Conservation (phyloP, 1,140 invertebrate species). For the Zaprionus africanus region DNA sequence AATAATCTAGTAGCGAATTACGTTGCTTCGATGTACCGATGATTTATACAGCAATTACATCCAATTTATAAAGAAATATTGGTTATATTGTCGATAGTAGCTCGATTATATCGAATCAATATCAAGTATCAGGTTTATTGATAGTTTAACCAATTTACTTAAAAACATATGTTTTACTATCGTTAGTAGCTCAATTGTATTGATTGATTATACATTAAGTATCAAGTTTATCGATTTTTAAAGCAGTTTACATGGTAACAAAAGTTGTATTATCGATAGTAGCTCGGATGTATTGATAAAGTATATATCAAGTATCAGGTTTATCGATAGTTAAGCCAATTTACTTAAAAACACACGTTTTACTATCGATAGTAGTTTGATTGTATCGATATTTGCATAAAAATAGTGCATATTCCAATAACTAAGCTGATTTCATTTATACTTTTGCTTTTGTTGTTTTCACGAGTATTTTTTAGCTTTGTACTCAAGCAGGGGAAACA, state of each 20-base stretch:
- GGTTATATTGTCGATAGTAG: not conserved
- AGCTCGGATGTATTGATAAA: not conserved
- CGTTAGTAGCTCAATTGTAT: not conserved
- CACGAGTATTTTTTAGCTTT: slow-evolving; percentile 1
- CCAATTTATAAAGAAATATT: not conserved
- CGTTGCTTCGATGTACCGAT: not conserved
- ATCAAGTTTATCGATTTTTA: too few species aligned
- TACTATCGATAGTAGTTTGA: not conserved
- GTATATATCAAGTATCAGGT: too few species aligned
- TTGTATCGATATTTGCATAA: not conserved
- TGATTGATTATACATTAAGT: too few species aligned
- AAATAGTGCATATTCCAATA: not conserved
- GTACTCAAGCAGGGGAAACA: slow-evolving; percentile 6
- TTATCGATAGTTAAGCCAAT: not conserved
- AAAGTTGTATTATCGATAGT: not conserved
- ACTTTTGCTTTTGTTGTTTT: not conserved
- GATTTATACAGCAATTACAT: too few species aligned
- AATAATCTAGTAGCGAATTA: too few species aligned
- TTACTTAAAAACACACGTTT: not conserved
- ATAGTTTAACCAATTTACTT: not conserved
- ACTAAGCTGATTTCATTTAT: not conserved
- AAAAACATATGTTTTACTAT: not conserved
- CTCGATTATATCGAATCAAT: not conserved
- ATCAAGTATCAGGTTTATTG: too few species aligned
- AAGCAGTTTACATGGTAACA: too few species aligned